phyloP scores from a whole-genome alignment of 1,140 invertebrate species.

The Rhynchophorus ferrugineus region DNA sequence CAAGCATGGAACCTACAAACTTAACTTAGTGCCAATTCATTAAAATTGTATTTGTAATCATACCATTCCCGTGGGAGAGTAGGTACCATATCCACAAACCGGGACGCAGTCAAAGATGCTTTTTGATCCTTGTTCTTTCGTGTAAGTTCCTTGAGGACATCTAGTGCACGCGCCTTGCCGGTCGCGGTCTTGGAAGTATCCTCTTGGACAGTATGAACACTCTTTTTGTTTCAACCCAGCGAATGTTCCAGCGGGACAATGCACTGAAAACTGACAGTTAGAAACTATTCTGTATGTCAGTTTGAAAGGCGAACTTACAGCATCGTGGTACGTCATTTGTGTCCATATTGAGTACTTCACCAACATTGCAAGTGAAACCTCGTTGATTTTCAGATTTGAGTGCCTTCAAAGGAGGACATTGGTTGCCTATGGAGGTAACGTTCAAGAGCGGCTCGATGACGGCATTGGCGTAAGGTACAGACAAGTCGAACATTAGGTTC shows the following conservation, averaged over 20 bases:
- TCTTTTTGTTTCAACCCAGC: constrained; percentile 78
- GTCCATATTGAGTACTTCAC: constrained; percentile 89
- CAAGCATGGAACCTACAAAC: constrained; percentile 60
- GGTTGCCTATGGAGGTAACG: constrained; percentile 79
- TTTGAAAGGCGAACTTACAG: constrained; percentile 53
- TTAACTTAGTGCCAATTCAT: background rate
- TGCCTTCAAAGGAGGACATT: constrained; percentile 83
- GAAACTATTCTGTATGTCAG: background rate
- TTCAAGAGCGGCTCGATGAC: constrained; percentile 86
- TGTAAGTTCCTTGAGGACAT: constrained; percentile 89
- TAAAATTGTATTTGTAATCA: too few species aligned
- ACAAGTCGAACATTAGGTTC: constrained; percentile 88
- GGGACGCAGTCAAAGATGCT: constrained; percentile 76
- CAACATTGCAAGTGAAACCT: constrained; percentile 87
- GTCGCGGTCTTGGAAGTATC: constrained; percentile 88
- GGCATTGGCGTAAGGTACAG: constrained; percentile 83
- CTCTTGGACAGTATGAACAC: constrained; percentile 82
- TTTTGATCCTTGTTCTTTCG: constrained; percentile 83
- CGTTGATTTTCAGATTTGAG: constrained; percentile 75
- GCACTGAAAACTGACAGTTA: constrained; percentile 54
- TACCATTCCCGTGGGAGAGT: constrained; percentile 87
- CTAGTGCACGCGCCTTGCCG: constrained; percentile 78
- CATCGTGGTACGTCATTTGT: constrained; percentile 87
- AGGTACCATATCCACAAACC: constrained; percentile 93
- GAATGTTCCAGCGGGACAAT: constrained; percentile 92